phyloP scores from a whole-genome alignment of 1,140 invertebrate genomes.

The Grapholita molesta region DNA sequence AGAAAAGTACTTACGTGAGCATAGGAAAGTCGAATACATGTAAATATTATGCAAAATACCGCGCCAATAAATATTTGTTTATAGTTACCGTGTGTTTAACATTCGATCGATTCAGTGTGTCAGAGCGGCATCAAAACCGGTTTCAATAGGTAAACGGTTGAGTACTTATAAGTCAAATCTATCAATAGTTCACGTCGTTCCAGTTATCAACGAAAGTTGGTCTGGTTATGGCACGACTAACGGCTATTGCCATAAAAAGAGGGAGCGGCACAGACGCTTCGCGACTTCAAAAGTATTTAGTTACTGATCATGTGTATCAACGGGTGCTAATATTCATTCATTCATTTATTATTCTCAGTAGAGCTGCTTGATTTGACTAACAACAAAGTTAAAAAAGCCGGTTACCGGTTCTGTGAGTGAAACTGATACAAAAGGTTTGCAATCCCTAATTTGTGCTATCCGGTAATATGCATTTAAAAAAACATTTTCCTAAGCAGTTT shows the following conservation, averaged over 20 bases:
- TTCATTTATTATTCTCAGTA: too few species aligned
- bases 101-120: background rate
- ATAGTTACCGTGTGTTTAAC: background rate
- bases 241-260: conserved; percentile 20
- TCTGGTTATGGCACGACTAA: conserved; percentile 23
- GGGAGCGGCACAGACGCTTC: background rate
- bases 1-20: background rate
- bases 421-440: too few species aligned
- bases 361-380: too few species aligned
- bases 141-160: background rate
- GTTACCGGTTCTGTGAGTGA: too few species aligned
- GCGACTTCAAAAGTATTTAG: background rate
- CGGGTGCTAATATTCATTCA: too few species aligned
- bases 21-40: background rate
- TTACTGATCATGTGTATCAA: too few species aligned
- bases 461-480: too few species aligned
- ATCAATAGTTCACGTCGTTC: background rate
- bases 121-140: background rate
- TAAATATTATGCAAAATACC: background rate
- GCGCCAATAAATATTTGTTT: background rate
- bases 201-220: conserved; percentile 29
- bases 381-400: too few species aligned
- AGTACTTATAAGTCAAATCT: background rate
- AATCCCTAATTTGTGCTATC: too few species aligned
- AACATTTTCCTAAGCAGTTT: too few species aligned